Evolutionary conservation across 2,113 vertebrate genomes (phyloP), one percentile per base, ranked within the genome.

Genomic region (Amphiprion percula): DNA sequence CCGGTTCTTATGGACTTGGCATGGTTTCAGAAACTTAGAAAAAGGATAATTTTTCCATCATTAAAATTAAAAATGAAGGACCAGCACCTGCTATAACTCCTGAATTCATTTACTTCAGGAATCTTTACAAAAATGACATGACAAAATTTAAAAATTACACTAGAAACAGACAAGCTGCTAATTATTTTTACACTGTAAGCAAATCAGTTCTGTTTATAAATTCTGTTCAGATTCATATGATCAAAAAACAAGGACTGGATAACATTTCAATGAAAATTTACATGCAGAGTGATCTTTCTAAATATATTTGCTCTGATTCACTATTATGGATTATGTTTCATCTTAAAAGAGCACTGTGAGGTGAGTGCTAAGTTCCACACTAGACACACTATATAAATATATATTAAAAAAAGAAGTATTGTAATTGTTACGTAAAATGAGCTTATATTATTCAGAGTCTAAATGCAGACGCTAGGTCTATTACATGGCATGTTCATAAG

Each of bases 1-100:
- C 80, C 7, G 10, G 74, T 66, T 75, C 39, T 37, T 24, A 16
- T 49, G 16, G 8, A 66, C 16, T 72, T 50, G 61, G 26, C 7
- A 65, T 39, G 53, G 28, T 53, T 66, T 64, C 5, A 62, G 61
- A 66, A 73, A 50, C 6, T 23, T 5, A 23, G 2, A 11, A 65
- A 73, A 15, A 67, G 41, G 28, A 44, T 23, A 49, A 12, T 1
- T 58, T 28, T 61, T 28, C 14, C 26, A 19, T 7, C 10, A 46
- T 30, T 7, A 64, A 65, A 64, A 44, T 37, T 15, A 53, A 53
- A 67, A 76, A 58, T 37, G 52, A 14, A 68, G 21, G 19, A 39
- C 15, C 10, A 17, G n/a, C 62, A 58, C 1, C 23, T 21, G 5
- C 11, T 2, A 49, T 39, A 15, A 49, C n/a, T 19, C 33, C 19